Conservation (phyloP, 2,888 invertebrate genomes). For the Schizotus pectinicornis region DNA sequence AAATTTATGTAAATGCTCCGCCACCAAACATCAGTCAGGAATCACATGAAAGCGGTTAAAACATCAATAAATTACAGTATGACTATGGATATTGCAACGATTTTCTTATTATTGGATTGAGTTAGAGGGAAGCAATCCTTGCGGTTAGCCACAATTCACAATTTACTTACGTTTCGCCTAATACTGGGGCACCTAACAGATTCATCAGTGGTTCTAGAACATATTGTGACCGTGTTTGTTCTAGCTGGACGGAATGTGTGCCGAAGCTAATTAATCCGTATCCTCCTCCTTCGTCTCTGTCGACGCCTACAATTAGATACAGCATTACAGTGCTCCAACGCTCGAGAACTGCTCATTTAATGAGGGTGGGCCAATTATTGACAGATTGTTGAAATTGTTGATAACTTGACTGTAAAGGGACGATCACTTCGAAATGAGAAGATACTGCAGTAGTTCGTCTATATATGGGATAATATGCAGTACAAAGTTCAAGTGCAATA, state of each 20-base stretch:
- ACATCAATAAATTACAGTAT: too few relatives aligned
- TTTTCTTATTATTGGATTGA: too few relatives aligned
- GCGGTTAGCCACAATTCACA: background rate
- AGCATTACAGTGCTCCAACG: constrained; percentile 43
- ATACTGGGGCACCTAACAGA: constrained; percentile 15
- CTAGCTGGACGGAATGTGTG: constrained; percentile 39
- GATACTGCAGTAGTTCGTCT: background rate
- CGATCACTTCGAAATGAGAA: background rate
- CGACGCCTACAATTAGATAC: constrained; percentile 43
- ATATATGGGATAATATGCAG: background rate
- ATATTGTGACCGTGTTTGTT: constrained; percentile 34
- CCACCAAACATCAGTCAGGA: too few relatives aligned
- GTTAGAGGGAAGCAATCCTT: too few relatives aligned
- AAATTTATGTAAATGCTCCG: too few relatives aligned
- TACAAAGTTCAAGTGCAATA: background rate
- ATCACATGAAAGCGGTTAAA: too few relatives aligned
- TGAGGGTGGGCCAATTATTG: constrained; percentile 45
- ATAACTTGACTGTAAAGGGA: constrained; percentile 27
- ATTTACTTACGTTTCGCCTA: constrained; percentile 16
- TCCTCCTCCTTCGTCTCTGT: constrained; percentile 34
- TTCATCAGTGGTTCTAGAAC: constrained; percentile 22
- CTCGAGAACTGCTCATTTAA: constrained; percentile 44
- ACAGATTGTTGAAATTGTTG: constrained; percentile 42
- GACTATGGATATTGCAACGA: too few relatives aligned
- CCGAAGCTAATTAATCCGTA: constrained; percentile 45